A percentile compares a stretch with the other conserved stretches of the same genome.
Conservation (phyloP, 2,888 invertebrate genomes). For the Rhamnusium bicolor region DNA sequence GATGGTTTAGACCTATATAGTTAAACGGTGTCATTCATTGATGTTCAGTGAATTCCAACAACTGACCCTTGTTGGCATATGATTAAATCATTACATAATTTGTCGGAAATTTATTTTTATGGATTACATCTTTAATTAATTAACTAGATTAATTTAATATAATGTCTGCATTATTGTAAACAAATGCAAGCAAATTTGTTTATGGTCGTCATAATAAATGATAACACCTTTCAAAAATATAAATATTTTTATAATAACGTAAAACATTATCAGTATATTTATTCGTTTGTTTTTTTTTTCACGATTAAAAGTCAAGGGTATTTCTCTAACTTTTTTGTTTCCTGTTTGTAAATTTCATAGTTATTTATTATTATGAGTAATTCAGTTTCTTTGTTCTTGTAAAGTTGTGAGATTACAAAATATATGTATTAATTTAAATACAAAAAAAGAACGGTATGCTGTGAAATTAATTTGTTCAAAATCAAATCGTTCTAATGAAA, state of each 20-base stretch:
- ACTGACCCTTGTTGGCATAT: not conserved
- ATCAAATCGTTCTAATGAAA: too few species aligned
- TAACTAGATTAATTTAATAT: not conserved
- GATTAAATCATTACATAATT: not conserved
- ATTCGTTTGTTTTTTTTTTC: not conserved
- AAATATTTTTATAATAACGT: not conserved
- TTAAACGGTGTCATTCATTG: not conserved
- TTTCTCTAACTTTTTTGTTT: not conserved
- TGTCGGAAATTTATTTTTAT: not conserved
- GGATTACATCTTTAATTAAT: not conserved
- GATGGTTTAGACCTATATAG: not conserved
- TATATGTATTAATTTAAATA: too few species aligned
- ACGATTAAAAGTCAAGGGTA: not conserved
- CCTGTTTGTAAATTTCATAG: not conserved
- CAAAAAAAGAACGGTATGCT: too few species aligned
- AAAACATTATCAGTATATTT: not conserved
- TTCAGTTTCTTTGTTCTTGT: too few species aligned
- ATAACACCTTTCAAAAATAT: not conserved
- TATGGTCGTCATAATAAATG: not conserved
- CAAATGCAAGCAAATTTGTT: not conserved
- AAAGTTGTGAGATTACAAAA: too few species aligned
- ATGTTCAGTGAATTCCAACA: not conserved
- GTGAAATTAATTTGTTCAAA: too few species aligned
- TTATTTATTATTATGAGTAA: too few species aligned
- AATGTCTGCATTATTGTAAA: not conserved